Evolutionary conservation across 1,140 invertebrate species (phyloP), one percentile per base, ranked within the genome.

Genomic region (Orius insidiosus): DNA sequence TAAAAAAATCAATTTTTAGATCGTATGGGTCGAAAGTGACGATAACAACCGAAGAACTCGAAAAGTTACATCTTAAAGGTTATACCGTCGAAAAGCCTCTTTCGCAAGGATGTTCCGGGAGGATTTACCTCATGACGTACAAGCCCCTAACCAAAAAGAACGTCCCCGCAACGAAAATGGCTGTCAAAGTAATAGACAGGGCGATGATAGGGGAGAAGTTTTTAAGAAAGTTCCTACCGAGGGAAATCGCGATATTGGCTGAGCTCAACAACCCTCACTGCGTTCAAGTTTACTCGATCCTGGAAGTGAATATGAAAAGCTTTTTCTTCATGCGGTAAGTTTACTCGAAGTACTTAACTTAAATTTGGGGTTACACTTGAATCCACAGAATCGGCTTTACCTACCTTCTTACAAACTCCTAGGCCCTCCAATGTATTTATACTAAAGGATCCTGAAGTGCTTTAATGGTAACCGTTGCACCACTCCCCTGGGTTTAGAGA

Each of bases 241-340:
- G 88, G 14, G 88, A 94, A 66, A 66, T 93, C 39, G 78, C 90
- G 47, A 88, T 92, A 52, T 66, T 90, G 50, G 85, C 81, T 3
- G 79, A 83, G 61, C 78, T 94, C 47, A 77, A 85, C 56, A 87
- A 92, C 67, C 78, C 80, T 1, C 78, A 90, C 61, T 85, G 92
- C 11, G 81, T 92, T 53, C 79, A 85, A 59, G 80, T 89, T 1
- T 86, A 88, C 58, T 84, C 80, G 56, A 85, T 87, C 36, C 59
- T 86, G 19, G 80, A 85, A 55, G 69, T 79, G 37, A 80, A 79
- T 1, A 74, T 77, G 2, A 69, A 78, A 52, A 78, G 85, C 1
- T 87, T 85, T 57, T 85, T 92, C 54, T 85, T 90, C 54, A 92
- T 92, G 86, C 34, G 31, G 44, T 45, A 43, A 16, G 15, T 41